These are phyloP conservation scores for Maccullochella peelii DNA, from an alignment of 2,113 vertebrate species.

Conservation along the genomic window DNA sequence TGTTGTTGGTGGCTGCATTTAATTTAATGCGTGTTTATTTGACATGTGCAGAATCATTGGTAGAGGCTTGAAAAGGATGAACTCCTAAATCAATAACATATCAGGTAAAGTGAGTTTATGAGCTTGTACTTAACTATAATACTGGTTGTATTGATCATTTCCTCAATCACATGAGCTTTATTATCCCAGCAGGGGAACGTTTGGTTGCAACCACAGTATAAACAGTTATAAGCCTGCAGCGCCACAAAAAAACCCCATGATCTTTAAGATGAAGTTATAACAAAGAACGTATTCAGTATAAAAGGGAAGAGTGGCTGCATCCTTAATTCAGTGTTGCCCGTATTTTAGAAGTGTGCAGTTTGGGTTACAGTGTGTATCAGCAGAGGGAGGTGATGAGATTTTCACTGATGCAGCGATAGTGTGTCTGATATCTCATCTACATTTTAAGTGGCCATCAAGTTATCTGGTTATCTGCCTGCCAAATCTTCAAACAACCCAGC, in stretches of 20 bases:
- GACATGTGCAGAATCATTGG: neutral
- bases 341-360: neutral
- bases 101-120: neutral
- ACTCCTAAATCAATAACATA: neutral
- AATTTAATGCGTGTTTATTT: neutral
- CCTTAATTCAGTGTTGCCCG: no score
- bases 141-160: neutral
- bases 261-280: neutral
- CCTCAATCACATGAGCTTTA: neutral
- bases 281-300: neutral
- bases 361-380: neutral
- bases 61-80: neutral
- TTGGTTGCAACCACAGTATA: neutral
- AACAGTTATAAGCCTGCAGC: neutral
- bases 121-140: neutral
- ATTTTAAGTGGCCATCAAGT: constrained; percentile 22
- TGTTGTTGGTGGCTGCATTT: neutral
- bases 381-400: constrained; percentile 14
- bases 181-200: neutral
- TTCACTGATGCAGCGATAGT: neutral
- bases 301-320: neutral
- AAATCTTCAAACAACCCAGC: constrained; percentile 11
- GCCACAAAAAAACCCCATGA: neutral
- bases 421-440: constrained; percentile 24
- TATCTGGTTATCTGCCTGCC: constrained; percentile 13